Base-by-base conservation (phyloP, 1,140 invertebrate species). In the Ganaspis sp. region DNA sequence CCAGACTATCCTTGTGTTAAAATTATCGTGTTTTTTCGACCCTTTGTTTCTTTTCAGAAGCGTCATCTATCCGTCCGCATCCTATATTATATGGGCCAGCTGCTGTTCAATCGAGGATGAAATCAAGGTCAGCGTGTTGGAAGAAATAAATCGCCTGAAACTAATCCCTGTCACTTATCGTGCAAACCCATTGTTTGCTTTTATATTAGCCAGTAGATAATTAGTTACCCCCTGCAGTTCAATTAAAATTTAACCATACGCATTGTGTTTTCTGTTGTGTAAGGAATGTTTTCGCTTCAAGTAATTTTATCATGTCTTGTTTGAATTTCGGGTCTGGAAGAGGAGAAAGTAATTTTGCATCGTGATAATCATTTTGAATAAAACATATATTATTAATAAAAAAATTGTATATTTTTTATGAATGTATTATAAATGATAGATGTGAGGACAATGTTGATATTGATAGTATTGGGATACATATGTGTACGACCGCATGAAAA, bases 51-150 rank as follows among this genome's bases (percentile, higher is more conserved):
- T 64, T 64, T 64, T 64, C 58, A 64, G 23, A 1, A 29, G 58
- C 23, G 23, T 29, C 54, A 64, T 64, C 54, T 64, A 64, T 64
- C 21, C 23, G 9, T 11, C 9, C 21, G 23, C 8, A 49, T 49
- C 6, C 45, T 49, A n/a, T 17, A 5, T 64, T 29, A 64, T n/a
- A 29, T 29, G 23, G 58, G 58, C 58, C 58, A 64, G 58, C 58
- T 64, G 58, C 58, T 64, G 58, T 64, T 64, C 58, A 64, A 64
- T 64, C 58, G 58, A 64, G 58, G n/a, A 64, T 64, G 58, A 64
- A 64, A 64, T 64, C 58, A 64, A 64, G 58, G 58, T 64, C 58
- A 29, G 26, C 58, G 58, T 64, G 58, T 34, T 64, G 58, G 58
- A 64, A 64, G 58, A 64, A 64, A 64, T 64, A 64, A 64, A 64